phyloP scores from a whole-genome alignment of 2,888 invertebrate genomes.

The Amblyjoppa proteus region DNA sequence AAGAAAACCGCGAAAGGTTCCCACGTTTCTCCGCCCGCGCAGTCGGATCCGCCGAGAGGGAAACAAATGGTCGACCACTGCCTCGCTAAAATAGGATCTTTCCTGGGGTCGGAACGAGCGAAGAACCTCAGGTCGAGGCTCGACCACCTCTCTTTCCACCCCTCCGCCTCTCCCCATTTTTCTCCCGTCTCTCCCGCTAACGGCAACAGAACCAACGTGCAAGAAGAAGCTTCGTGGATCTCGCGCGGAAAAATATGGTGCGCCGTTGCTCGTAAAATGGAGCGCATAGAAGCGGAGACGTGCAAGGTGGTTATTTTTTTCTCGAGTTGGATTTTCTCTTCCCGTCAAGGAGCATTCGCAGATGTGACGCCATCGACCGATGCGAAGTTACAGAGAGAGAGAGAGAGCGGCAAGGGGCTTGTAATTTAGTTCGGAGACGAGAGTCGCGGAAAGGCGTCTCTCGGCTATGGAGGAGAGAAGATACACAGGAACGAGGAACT shows the following conservation, averaged over 20 bases:
- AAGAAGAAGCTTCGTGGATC: slow-evolving; percentile 57
- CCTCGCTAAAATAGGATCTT: slow-evolving; percentile 9
- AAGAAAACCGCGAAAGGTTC: slow-evolving; percentile 46
- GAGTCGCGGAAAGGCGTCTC: slow-evolving; percentile 30
- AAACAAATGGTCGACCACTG: slow-evolving; percentile 60
- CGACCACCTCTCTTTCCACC: slow-evolving; percentile 6
- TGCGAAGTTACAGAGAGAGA: slow-evolving; percentile 26
- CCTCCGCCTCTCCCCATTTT: slow-evolving; percentile 18
- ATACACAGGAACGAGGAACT: slow-evolving; percentile 11
- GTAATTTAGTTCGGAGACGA: slow-evolving; percentile 39
- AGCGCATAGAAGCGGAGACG: slow-evolving; percentile 46
- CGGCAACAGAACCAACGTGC: slow-evolving; percentile 40
- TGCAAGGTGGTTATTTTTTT: not conserved
- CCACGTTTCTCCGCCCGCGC: not conserved
- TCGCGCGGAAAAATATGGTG: slow-evolving; percentile 24
- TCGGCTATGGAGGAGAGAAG: not conserved
- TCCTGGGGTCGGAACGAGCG: slow-evolving; percentile 44
- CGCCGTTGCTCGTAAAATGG: slow-evolving; percentile 45
- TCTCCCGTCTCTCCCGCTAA: slow-evolving; percentile 13
- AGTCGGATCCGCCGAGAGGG: slow-evolving; percentile 37
- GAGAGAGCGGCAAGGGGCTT: slow-evolving; percentile 45
- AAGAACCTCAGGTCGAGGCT: slow-evolving; percentile 22
- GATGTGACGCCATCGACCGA: too few species aligned
- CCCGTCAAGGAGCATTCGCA: too few species aligned
- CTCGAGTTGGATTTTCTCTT: not conserved